These are phyloP conservation scores for Ruditapes philippinarum DNA, from an alignment of 1,140 invertebrate species.

Conservation along the genomic window DNA sequence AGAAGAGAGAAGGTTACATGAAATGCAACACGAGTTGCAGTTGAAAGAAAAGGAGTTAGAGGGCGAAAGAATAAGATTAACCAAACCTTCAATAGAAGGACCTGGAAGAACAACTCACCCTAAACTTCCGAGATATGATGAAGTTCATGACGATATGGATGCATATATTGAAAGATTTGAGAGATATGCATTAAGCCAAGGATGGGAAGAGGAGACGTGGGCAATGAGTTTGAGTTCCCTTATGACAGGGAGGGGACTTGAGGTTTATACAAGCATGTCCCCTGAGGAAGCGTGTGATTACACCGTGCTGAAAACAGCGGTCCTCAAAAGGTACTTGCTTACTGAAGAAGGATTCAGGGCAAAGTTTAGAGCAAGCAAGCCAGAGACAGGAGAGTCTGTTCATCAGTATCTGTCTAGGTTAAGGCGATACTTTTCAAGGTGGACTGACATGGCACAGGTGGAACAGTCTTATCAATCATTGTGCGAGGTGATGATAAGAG, in stretches of 20 bases:
- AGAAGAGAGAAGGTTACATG: no score
- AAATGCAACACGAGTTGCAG: no score
- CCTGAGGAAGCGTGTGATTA: neutral
- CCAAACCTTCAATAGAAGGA: no score
- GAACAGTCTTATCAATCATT: neutral
- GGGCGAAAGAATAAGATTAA: no score
- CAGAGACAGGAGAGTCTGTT: neutral
- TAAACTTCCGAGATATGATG: no score
- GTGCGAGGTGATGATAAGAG: neutral
- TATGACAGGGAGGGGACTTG: neutral
- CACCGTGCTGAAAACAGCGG: neutral
- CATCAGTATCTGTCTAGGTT: neutral
- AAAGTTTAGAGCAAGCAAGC: neutral
- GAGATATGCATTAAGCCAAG: no score
- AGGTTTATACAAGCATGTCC: neutral
- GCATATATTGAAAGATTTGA: no score
- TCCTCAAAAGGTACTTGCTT: neutral
- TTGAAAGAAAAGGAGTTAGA: no score
- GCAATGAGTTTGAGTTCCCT: neutral
- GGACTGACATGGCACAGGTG: neutral
- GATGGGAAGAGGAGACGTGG: no score
- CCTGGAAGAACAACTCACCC: no score
- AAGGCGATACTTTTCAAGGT: neutral
- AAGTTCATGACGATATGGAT: no score
- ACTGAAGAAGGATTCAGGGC: neutral